Evolutionary conservation across 2,888 invertebrate species (phyloP), one percentile per base, ranked within the genome.

Genomic region (Troides oblongomaculatus): DNA sequence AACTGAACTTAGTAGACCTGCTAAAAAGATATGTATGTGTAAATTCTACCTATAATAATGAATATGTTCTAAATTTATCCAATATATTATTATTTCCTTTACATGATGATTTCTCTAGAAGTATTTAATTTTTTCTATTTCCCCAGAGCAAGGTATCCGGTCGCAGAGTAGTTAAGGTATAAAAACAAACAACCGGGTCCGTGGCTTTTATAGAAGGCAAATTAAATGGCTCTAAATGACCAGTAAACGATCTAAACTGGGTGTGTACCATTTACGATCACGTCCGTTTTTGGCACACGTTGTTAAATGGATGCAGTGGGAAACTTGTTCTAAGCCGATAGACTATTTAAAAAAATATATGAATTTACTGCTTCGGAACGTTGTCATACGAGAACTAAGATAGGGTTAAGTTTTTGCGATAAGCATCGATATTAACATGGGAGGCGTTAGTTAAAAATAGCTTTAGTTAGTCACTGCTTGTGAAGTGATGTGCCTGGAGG

Each of bases 141-240:
- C 69, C 62, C 69, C 10, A 62, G 69, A 61, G 69, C 25, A 58
- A 62, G 56, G 25, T 58, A 46, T 59, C 58, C 58, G 58, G 46
- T 57, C 36, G 30, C 62, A 56, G 60, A 62, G 62, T 62, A 50
- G 68, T 68, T 63, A 63, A 63, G 57, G 61, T 36, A 69, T 65
- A 65, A 69, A 69, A 69, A 69, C 65, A 23, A 58, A 65, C 56
- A 62, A 69, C 53, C 36, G 21, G n/a, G 30, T 25, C 46, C 36
- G 68, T 50, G 50, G 62, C 64, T 56, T 58, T 69, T 69, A 69
- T 69, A 69, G 36, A 69, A 69, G 69, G 69, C 65, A 65, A 69
- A 69, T 69, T 62, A 69, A 65, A 69, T 65, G 65, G 65, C 69
- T 69, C 65, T 69, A 65, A 69, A 69, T 62, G 57, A 62, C 62